These are phyloP conservation scores for Ptilonorhynchus violaceus DNA, from an alignment of 2,113 vertebrate genomes.

Conservation along the genomic window DNA sequence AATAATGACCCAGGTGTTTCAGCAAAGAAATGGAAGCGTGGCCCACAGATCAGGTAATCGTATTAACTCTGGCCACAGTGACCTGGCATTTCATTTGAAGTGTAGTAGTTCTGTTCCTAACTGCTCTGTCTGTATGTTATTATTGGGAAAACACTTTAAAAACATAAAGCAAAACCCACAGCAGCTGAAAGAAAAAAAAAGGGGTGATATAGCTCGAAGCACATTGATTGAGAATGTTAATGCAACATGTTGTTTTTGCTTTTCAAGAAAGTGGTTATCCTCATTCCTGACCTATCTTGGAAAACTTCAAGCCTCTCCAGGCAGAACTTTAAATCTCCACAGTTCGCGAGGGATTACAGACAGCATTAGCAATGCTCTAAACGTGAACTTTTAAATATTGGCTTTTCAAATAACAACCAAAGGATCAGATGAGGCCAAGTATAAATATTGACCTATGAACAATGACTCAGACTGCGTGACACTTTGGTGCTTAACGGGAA, in stretches of 20 bases:
- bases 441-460: not conserved
- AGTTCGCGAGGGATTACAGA: not conserved
- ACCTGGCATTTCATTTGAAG: not conserved
- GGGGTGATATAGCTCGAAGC: not conserved
- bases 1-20: not conserved
- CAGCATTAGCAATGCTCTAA: not conserved
- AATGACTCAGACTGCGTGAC: not conserved
- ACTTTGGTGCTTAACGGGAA: not conserved
- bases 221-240: not conserved
- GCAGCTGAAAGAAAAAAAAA: not conserved
- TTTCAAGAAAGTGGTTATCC: not conserved
- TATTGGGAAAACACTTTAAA: not conserved
- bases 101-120: not conserved
- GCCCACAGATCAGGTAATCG: not conserved
- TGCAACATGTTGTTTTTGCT: not conserved
- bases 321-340: not conserved
- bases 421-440: not conserved
- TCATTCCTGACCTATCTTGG: not conserved
- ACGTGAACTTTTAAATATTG: not conserved
- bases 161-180: not conserved
- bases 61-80: not conserved
- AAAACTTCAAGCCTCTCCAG: not conserved
- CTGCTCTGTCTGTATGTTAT: not conserved
- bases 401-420: not conserved
- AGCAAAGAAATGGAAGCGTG: not conserved